phyloP scores from a whole-genome alignment of 2,797 vertebrate species.

The Centropyge bicolor region DNA sequence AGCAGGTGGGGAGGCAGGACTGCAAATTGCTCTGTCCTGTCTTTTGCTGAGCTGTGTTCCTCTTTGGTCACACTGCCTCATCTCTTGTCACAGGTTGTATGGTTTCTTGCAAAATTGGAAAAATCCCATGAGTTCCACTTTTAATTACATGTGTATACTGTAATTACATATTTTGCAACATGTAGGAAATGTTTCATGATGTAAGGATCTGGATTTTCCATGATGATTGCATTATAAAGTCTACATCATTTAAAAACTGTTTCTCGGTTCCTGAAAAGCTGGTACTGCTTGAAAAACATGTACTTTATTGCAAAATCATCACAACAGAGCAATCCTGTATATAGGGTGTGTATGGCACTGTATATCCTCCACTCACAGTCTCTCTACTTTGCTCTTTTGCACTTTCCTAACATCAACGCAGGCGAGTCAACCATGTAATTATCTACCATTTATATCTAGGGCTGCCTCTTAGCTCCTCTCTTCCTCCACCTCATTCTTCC shows the following conservation, averaged over 20 bases:
- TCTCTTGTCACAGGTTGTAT: neutral
- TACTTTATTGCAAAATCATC: neutral
- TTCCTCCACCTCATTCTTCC: conserved; percentile 14
- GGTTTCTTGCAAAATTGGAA: neutral
- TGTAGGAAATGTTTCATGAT: neutral
- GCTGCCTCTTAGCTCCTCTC: conserved; percentile 34
- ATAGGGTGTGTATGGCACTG: neutral
- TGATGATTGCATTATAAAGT: neutral
- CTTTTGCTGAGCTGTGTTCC: neutral
- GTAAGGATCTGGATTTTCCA: neutral
- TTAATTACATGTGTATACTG: neutral
- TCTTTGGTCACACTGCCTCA: neutral
- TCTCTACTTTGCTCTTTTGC: conserved; percentile 29
- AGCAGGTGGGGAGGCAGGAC: conserved; percentile 62
- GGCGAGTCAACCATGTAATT: conserved; percentile 51
- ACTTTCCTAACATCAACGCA: conserved; percentile 37
- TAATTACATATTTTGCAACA: neutral
- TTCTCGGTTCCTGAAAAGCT: conserved; percentile 14
- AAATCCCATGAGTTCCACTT: neutral
- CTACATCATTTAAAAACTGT: neutral
- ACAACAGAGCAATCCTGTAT: neutral
- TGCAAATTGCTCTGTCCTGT: conserved; percentile 3
- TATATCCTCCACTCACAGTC: neutral
- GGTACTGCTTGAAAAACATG: neutral
- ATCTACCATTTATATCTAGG: conserved; percentile 58